phyloP scores from a whole-genome alignment of 2,797 vertebrate genomes.

The Knipowitschia caucasica region DNA sequence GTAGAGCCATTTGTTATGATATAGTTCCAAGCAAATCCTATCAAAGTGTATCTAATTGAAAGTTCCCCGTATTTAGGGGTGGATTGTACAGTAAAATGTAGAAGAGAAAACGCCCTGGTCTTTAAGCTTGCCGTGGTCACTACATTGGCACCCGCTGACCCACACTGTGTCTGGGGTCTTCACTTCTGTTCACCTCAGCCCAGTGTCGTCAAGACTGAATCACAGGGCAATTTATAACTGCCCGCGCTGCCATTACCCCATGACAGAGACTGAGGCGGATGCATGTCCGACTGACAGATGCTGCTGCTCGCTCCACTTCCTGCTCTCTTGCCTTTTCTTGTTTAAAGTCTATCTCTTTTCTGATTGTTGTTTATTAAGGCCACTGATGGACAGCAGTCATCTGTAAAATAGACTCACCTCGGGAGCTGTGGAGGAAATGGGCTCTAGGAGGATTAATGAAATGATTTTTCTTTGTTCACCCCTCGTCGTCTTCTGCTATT shows the following conservation, averaged over 20 bases:
- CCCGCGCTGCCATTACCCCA: slow-evolving; percentile 71
- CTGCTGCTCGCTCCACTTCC: slow-evolving; percentile 43
- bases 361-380: slow-evolving; percentile 66
- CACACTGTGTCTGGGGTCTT: slow-evolving; percentile 28
- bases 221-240: slow-evolving; percentile 73
- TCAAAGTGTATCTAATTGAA: no score
- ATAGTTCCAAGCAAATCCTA: no score
- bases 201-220: slow-evolving; percentile 64
- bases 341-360: slow-evolving; percentile 33
- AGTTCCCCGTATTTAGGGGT: no score
- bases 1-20: no score
- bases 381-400: slow-evolving; percentile 76
- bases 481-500: slow-evolving; percentile 25
- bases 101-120: no score
- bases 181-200: slow-evolving; percentile 47
- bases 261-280: slow-evolving; percentile 61
- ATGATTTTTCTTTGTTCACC: slow-evolving; percentile 48
- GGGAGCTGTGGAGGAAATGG: slow-evolving; percentile 56
- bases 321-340: slow-evolving; percentile 25
- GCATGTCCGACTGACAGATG: slow-evolving; percentile 69
- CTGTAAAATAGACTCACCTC: slow-evolving; percentile 77
- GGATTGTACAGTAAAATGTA: no score
- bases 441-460: slow-evolving; percentile 57
- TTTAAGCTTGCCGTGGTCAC: slow-evolving; percentile 49
- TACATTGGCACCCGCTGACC: slow-evolving; percentile 58